A percentile compares a stretch with the other conserved stretches of the same genome.
Conservation (phyloP, 1,140 invertebrate species). For the Cylas formicarius region DNA sequence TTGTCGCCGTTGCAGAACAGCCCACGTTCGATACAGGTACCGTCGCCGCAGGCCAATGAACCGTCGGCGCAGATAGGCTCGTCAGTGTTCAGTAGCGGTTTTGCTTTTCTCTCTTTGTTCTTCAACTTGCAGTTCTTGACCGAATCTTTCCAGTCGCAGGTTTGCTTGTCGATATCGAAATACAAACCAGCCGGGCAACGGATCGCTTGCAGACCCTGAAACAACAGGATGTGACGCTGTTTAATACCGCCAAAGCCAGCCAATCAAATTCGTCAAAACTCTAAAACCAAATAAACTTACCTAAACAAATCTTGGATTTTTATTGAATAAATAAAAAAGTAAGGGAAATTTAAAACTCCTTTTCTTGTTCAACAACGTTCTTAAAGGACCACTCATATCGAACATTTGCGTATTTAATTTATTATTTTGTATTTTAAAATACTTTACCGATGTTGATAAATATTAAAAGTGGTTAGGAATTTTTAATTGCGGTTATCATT, state of each 20-base stretch:
- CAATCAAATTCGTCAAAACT: not conserved
- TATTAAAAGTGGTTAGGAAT: too few relatives aligned
- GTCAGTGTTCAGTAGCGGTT: slow-evolving; percentile 82
- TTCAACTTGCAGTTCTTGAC: slow-evolving; percentile 91
- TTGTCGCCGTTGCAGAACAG: slow-evolving; percentile 92
- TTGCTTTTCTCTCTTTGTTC: slow-evolving; percentile 83
- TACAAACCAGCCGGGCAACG: slow-evolving; percentile 87
- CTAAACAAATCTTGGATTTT: slow-evolving; percentile 15
- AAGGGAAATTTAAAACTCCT: too few relatives aligned
- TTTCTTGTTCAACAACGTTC: too few relatives aligned
- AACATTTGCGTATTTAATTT: too few relatives aligned
- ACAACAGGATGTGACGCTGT: slow-evolving; percentile 9
- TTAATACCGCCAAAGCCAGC: not conserved
- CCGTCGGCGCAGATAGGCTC: slow-evolving; percentile 86
- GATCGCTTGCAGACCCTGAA: slow-evolving; percentile 82
- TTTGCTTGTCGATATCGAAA: slow-evolving; percentile 94
- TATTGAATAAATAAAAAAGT: too few relatives aligned
- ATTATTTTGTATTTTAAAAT: too few relatives aligned
- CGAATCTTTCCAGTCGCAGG: slow-evolving; percentile 90
- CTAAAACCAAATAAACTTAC: not conserved
- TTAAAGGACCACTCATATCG: too few relatives aligned
- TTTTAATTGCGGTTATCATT: too few relatives aligned
- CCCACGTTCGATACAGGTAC: slow-evolving; percentile 77
- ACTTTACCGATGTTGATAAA: too few relatives aligned
- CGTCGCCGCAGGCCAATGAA: slow-evolving; percentile 78